Conservation (phyloP, 2,113 vertebrate genomes). For the Clarias macrocephalus region DNA sequence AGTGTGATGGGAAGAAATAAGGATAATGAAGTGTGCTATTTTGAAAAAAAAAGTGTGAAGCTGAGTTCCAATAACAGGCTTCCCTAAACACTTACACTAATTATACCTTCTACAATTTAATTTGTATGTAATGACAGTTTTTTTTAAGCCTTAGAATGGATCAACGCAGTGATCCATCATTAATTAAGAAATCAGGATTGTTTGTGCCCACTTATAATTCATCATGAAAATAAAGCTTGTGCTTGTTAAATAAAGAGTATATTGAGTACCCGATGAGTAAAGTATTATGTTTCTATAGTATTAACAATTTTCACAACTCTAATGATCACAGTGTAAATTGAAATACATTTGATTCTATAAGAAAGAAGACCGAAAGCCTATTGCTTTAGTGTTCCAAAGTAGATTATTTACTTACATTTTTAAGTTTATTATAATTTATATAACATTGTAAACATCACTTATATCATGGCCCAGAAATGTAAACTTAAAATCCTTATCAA, state of each 20-base stretch:
- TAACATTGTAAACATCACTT: background rate
- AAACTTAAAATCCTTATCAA: background rate
- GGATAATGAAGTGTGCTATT: too few species aligned
- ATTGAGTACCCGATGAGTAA: background rate
- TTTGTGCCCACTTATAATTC: background rate
- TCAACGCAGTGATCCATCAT: background rate
- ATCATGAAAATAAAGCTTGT: background rate
- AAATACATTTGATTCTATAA: background rate
- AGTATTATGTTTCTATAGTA: too few species aligned
- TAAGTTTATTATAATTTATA: background rate
- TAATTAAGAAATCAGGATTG: background rate
- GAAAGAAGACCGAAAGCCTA: background rate
- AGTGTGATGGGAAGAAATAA: too few species aligned
- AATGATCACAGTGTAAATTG: background rate
- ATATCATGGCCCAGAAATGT: background rate
- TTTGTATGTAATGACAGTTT: too few species aligned
- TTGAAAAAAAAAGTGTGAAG: too few species aligned
- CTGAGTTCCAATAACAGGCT: too few species aligned
- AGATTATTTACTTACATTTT: background rate
- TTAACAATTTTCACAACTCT: background rate
- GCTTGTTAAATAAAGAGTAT: background rate
- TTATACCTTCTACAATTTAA: too few species aligned
- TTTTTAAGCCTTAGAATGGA: background rate
- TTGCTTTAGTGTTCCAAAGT: background rate
- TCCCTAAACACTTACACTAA: too few species aligned